These are phyloP conservation scores for Plodia interpunctella DNA, from an alignment of 1,140 invertebrate species.

Conservation along the genomic window DNA sequence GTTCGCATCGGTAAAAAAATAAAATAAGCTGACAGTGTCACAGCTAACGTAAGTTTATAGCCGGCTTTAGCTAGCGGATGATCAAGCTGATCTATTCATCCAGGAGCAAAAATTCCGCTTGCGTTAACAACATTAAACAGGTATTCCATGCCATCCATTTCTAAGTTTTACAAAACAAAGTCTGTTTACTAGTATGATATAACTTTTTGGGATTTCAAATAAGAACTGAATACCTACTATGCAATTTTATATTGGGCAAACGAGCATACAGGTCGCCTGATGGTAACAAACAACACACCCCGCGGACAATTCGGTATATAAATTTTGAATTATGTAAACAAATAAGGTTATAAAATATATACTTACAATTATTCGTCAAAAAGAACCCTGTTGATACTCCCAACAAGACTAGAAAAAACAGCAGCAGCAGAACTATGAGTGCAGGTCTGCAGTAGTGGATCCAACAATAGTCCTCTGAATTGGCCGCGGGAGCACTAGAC, in stretches of 20 bases:
- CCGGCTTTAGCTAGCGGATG: not conserved
- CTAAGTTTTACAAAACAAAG: not conserved
- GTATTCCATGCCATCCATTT: not conserved
- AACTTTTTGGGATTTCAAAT: too few relatives aligned
- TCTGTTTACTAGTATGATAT: too few relatives aligned
- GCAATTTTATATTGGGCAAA: too few relatives aligned
- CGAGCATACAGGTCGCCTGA: too few relatives aligned
- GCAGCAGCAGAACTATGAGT: slow-evolving; percentile 57
- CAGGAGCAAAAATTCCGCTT: not conserved
- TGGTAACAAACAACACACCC: too few relatives aligned
- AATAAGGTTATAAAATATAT: slow-evolving; percentile 14
- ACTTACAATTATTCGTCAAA: slow-evolving; percentile 73
- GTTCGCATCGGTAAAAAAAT: not conserved
- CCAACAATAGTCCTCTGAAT: slow-evolving; percentile 71
- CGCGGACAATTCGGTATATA: too few relatives aligned
- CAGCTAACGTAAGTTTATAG: slow-evolving; percentile 5
- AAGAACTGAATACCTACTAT: too few relatives aligned
- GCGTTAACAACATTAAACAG: not conserved
- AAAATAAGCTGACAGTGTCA: not conserved
- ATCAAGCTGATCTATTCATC: slow-evolving; percentile 4
- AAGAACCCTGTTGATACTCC: slow-evolving; percentile 71
- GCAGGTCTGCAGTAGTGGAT: slow-evolving; percentile 66
- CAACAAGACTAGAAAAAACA: slow-evolving; percentile 70
- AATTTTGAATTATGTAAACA: too few relatives aligned
- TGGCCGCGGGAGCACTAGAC: slow-evolving; percentile 45